phyloP scores from a whole-genome alignment of 2,888 invertebrate species.

The Melieria crassipennis region DNA sequence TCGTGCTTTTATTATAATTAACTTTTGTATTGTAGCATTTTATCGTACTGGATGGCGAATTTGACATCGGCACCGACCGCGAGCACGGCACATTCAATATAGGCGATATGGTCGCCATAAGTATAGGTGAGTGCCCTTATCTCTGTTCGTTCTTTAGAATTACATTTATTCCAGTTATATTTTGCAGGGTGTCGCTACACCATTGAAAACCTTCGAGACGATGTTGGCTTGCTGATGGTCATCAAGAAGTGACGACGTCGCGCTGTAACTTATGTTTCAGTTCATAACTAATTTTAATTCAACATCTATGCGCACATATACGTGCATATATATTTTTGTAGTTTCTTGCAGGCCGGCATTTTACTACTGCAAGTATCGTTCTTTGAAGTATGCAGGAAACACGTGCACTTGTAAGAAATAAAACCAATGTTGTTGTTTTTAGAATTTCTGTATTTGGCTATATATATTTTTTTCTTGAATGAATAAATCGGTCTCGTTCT shows the following conservation, averaged over 20 bases:
- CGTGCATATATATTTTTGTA: no score
- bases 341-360: no score
- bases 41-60: conserved; percentile 47
- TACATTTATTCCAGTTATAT: not conserved
- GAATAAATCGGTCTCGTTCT: no score
- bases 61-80: conserved; percentile 44
- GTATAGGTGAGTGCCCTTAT: conserved; percentile 42
- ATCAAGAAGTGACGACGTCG: conserved; percentile 39
- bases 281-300: no score
- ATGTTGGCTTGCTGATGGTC: conserved; percentile 45
- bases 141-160: not conserved
- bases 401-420: no score
- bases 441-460: no score
- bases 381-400: no score
- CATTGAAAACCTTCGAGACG: conserved; percentile 43
- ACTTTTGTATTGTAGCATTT: conserved; percentile 42
- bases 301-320: no score
- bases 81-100: conserved; percentile 34
- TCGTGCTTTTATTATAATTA: not conserved
- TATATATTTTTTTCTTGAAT: no score
- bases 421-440: no score
- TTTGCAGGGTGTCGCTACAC: conserved; percentile 44
- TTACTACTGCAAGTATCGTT: no score
- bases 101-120: conserved; percentile 50
- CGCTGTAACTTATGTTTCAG: not conserved